Percentiles rank a stretch among this genome's conserved stretches.
phyloP scores from a whole-genome alignment of 2,888 invertebrate genomes.

The Pachycephus smyrnensis region DNA sequence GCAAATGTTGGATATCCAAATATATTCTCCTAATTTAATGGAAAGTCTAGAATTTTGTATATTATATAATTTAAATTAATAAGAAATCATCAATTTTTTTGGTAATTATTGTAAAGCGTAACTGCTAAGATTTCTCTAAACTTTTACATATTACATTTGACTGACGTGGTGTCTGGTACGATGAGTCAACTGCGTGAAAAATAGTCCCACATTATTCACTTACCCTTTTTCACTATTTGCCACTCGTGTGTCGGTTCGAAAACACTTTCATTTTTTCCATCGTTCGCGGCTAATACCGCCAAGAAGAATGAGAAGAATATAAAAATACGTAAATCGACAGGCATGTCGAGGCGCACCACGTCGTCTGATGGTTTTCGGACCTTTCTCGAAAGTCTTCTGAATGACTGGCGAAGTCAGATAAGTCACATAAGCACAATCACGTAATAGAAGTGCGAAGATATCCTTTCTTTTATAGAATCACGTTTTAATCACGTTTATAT shows the following conservation, averaged over 20 bases:
- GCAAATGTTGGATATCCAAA: background rate
- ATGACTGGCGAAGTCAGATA: background rate
- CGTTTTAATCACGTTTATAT: slow-evolving; percentile 19
- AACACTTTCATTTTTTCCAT: slow-evolving; percentile 54
- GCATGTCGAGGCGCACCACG: slow-evolving; percentile 31
- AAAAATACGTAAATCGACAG: slow-evolving; percentile 27
- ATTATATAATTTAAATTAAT: background rate
- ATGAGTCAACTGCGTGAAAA: slow-evolving; percentile 20
- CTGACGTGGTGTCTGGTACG: slow-evolving; percentile 43
- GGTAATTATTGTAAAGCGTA: background rate
- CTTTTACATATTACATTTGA: slow-evolving; percentile 28
- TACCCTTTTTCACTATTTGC: slow-evolving; percentile 75
- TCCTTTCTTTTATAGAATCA: background rate
- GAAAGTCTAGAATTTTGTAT: background rate
- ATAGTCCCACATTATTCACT: slow-evolving; percentile 30
- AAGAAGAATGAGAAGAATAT: background rate
- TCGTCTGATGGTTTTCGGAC: background rate
- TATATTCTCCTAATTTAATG: background rate
- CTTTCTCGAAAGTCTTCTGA: slow-evolving; percentile 5
- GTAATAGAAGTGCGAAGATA: background rate
- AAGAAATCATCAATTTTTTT: background rate
- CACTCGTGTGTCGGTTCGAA: slow-evolving; percentile 75
- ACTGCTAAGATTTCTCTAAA: background rate
- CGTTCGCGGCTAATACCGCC: slow-evolving; percentile 17
- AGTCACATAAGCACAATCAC: background rate